Base-by-base conservation (phyloP, 2,113 vertebrate species). In the Myotis brandtii region DNA sequence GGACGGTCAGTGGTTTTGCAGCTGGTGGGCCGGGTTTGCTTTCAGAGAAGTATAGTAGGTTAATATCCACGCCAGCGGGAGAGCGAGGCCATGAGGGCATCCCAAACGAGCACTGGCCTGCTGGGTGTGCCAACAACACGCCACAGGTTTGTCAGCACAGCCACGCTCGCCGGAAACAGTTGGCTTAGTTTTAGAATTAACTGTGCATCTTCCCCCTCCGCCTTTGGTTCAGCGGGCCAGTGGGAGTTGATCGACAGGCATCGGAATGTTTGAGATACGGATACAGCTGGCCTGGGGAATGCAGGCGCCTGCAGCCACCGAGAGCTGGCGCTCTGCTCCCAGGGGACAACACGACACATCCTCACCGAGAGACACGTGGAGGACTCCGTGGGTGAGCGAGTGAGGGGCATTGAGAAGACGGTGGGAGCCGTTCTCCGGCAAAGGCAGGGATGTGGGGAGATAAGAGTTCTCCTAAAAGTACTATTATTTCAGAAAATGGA, bases 371-470 rank as follows among this genome's bases (percentile, higher is more conserved):
- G 4, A 21, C 30, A 0, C 1, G 2, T 2, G 21, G 37, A 6
- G 1, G 3, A 0, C 0, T 5, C 1, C 0, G 4, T 11, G 59
- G 8, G 6, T 23, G 20, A 5, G 16, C 0, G 16, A n/a, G 20
- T 0, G 9, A 50, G 21, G 40, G 23, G 0, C 1, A 0, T 9
- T 0, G 0, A 67, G 40, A 10, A 46, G 40, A 75, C 18, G 7
- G 11, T 7, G 21, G 52, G 50, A 8, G 12, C 66, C 17, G 52
- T 40, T 40, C 43, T 23, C 80, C 13, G 12, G n/a, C 62, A 76
- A 48, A 70, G 59, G 37, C 10, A 52, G 59, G 23, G 43, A 8
- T 25, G 20, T 8, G 43, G 11, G 17, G 30, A 34, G 18, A 52
- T 25, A 7, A 30, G n/a, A 4, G 0, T 52, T 52, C 30, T 20